Base-by-base conservation (phyloP, 2,113 vertebrate species). In the Periophthalmodon schlosseri region DNA sequence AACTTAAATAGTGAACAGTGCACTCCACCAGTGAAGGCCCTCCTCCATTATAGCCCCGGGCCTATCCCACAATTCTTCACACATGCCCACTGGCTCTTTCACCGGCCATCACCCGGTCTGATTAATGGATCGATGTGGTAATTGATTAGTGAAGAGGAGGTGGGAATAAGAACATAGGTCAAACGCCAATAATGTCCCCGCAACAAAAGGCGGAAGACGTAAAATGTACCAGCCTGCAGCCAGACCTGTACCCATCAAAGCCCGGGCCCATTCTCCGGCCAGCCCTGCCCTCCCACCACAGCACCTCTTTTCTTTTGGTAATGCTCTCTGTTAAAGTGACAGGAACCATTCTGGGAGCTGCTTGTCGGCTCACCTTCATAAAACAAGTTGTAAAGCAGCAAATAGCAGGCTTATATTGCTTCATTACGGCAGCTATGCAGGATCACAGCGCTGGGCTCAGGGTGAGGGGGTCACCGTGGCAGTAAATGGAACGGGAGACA, bases 51-150 rank as follows among this genome's bases (percentile, higher is more conserved):
- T 95, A 87, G 91, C 93, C 93, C 82, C 87, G 90, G 94, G 94
- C 94, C 56, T 15, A 34, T 85, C 86, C 80, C 23, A 77, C 93
- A 88, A 87, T 87, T 90, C 92, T 90, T 91, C 89, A 92, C 91
- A 85, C 86, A 87, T 93, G 94, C 95, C 91, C 88, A 91, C 91
- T 89, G 91, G 91, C 92, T 94, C 93, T 94, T 96, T 96, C 96
- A 93, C 95, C 95, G 93, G 93, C 95, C 93, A 95, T 94, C 96
- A 95, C 93, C 93, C 93, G 87, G 92, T 93, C 95, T 96, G 96
- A 97, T 98, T 95, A 97, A 96, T 98, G 95, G 96, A 96, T 96
- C 95, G 93, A 95, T 91, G 94, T 93, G 94, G 95, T 97, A 96
- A 98, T 94, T 98, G 96, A 98, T 98, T 98, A 97, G 96, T 92